These are phyloP conservation scores for Tapirus terrestris DNA, from an alignment of 2,113 vertebrate genomes.

Conservation along the genomic window DNA sequence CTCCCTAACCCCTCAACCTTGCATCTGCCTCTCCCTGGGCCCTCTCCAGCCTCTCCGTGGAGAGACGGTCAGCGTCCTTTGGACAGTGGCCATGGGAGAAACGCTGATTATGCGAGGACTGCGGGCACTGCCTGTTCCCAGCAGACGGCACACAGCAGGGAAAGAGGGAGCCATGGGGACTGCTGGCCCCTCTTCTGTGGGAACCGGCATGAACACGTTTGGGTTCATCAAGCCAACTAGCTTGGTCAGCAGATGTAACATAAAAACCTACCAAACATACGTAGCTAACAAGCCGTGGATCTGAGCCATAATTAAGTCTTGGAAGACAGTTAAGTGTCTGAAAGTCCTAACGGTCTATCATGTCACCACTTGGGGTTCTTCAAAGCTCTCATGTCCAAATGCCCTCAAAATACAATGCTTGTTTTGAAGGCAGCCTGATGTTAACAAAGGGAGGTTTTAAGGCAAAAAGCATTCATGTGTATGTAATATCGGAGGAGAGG, in stretches of 20 bases:
- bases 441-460: neutral
- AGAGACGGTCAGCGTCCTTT: slow-evolving; percentile 38
- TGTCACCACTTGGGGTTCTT: neutral
- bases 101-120: neutral
- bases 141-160: neutral
- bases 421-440: slow-evolving; percentile 14
- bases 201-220: neutral
- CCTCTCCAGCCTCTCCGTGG: neutral
- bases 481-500: neutral
- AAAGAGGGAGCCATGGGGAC: neutral
- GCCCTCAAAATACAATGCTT: neutral
- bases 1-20: neutral
- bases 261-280: neutral
- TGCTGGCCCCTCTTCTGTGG: neutral
- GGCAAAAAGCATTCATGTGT: neutral
- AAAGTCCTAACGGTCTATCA: neutral
- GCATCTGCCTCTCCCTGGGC: neutral
- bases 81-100: slow-evolving; percentile 11
- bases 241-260: neutral
- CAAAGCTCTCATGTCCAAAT: neutral
- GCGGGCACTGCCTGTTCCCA: slow-evolving; percentile 35
- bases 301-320: neutral
- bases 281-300: neutral
- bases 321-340: neutral
- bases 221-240: neutral